These are phyloP conservation scores for Ivindomyrus marchei DNA, from an alignment of 2,113 vertebrate genomes.

Conservation along the genomic window DNA sequence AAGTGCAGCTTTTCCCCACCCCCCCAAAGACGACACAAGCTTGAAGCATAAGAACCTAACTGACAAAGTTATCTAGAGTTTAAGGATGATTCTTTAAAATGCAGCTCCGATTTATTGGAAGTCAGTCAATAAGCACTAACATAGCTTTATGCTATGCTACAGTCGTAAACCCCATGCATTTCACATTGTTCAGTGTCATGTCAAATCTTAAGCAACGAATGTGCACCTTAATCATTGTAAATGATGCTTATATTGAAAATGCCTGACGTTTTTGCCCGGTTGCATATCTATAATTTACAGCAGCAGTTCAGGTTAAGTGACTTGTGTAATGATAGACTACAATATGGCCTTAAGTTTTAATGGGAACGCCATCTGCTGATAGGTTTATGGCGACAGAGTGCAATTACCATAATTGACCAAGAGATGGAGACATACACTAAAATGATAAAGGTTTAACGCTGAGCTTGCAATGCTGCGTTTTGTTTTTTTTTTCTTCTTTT, in stretches of 20 bases:
- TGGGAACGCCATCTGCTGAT: neutral
- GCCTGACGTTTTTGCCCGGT: neutral
- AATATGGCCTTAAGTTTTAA: neutral
- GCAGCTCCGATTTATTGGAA: neutral
- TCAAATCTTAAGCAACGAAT: neutral
- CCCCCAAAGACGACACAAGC: neutral
- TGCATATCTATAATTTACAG: neutral
- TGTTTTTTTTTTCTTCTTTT: neutral
- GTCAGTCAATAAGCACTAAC: neutral
- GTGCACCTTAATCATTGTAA: neutral
- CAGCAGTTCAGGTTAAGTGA: neutral
- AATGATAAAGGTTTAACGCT: neutral
- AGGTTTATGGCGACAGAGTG: neutral
- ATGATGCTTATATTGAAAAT: neutral
- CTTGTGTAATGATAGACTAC: neutral
- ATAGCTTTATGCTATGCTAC: neutral
- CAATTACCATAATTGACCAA: neutral
- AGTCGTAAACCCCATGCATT: neutral
- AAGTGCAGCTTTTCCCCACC: neutral
- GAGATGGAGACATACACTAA: neutral
- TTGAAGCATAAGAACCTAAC: neutral
- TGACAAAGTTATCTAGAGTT: neutral
- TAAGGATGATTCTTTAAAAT: neutral
- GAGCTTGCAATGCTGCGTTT: neutral
- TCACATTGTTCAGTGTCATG: neutral